Evolutionary conservation across 2,888 invertebrate genomes (phyloP), one percentile per base, ranked within the genome.

Genomic region (Mermis nigrescens): DNA sequence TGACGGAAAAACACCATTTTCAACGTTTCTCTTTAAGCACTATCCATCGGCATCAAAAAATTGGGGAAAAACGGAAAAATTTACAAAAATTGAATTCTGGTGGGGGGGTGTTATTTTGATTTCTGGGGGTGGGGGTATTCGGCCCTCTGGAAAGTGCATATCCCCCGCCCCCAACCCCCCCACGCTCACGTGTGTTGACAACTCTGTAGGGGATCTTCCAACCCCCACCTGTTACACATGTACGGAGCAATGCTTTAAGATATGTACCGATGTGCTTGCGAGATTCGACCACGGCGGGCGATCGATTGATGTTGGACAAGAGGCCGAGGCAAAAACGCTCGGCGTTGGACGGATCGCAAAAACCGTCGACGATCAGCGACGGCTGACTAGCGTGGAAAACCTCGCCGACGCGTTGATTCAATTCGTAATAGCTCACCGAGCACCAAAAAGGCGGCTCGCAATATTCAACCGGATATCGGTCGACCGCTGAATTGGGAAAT

Each of bases 341-440:
- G 52, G 90, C 90, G 76, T 92, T 92, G 71, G 92, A 91, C 32
- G 95, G 94, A 78, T 95, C 94, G 65, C 92, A 92, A 76, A 94
- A 98, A 31, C 95, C 95, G 74, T 95, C 95, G 27, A 95, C 92
- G 0, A 92, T 89, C 71, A 95, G 85, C 61, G 87, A 87, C 58
- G 91, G 90, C 75, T 90, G 90, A 45, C 87, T 87, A 29, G 94
- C 94, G 74, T 94, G 91, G 79, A 95, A 98, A 58, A 91, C 90
- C 77, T 95, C 94, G 4, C 95, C 95, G 24, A 98, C 92, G 64
- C 94, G 80, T 26, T 88, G 89, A 77, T 91, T 92, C 64, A 94
- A 80, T 79, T 98, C 95, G 76, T 98, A 98, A 77, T 95, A 95
- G 74, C 89, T 87, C 76, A 94, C 91, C 73, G 90, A 89, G 79